Evolutionary conservation across 2,888 invertebrate species (phyloP), one percentile per base, ranked within the genome.

Genomic region (Caenorhabditis afra): DNA sequence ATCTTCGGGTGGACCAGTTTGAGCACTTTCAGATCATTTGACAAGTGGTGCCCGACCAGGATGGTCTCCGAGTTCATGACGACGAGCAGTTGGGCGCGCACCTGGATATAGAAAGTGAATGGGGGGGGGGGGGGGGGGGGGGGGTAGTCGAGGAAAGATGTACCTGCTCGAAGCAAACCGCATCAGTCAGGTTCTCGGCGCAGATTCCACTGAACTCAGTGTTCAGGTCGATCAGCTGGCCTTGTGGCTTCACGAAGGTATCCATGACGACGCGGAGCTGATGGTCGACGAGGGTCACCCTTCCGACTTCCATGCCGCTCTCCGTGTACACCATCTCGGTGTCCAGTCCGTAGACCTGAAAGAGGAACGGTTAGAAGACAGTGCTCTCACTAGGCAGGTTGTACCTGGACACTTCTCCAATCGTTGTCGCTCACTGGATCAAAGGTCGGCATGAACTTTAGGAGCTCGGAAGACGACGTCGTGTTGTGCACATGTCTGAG

Each of bases 1-100:
- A 98, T 94, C 35, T 94, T 94, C 79, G n/a, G 5, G 62, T 90
- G 90, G 7, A 87, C 80, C 4, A 81, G 44, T 10, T 70, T 68
- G 44, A 81, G 41, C 11, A 65, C 78, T 41, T 95, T 95, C 89
- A 98, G 93, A 92, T 99, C 99, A 87, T 95, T 96, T 91, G 99
- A 98, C 89, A 99, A 93, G 91, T 96, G 96, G 91, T 99, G 99
- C 0, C 99, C 99, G 82, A 99, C 94, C 16, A 99, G 92, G 87
- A 99, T 96, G 12, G 97, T 95, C 91, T 95, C 94, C 81, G 94
- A 94, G 89, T 94, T 95, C 91, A 97, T 95, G 93, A 96, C 93
- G 80, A 94, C 94, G 82, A 98, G 93, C 70, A 99, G 92, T 47
- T 95, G 94, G 12, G 95, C 95, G 92, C 97, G 97, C 5, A 76